Base-by-base conservation (phyloP, 2,113 vertebrate genomes). In the Ginglymostoma cirratum region DNA sequence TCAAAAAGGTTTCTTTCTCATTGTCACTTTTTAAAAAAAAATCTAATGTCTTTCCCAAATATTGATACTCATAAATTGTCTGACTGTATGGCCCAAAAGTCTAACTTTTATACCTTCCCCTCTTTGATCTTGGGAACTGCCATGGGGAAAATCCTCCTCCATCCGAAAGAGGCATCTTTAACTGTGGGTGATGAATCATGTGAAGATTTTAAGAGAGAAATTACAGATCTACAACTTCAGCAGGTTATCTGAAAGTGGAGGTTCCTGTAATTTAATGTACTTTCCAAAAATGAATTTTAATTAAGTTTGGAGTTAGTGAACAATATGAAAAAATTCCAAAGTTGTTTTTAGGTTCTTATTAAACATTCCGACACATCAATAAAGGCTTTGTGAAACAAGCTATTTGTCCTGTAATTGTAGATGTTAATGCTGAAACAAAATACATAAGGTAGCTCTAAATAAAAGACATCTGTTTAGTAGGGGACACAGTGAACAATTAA, bases 321-420 rank as follows among this genome's bases (percentile, higher is more conserved):
- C 67, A 72, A 95, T 72, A 95, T 95, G 38, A 95, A 95, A 72
- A 72, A 70, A 52, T 76, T 76, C 69, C 27, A 34, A 48, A 34
- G 93, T 95, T 45, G 66, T 69, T 48, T 95, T 72, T 72, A 72
- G 48, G 15, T 72, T 48, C 72, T 38, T 93, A 93, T 66, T 93
- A 93, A 70, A 34, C 69, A 72, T 95, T 95, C 69, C 45, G 52
- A 76, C 42, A 66, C 27, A 76, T 94, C 94, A 95, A 95, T 95
- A 52, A 72, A 72, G 69, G 45, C 69, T 30, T 95, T 95, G 94
- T 95, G 67, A 76, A 94, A 76, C 24, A 70, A 95, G 42, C 70
- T 72, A 95, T 95, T 70, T 95, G 27, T 72, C 42, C 94, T 72
- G 94, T 95, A 95, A 95, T 72, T 95, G 94, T 95, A 95, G 94